Evolutionary conservation across 2,888 invertebrate species (phyloP), one percentile per base, ranked within the genome.

Genomic region (Selenia dentaria): DNA sequence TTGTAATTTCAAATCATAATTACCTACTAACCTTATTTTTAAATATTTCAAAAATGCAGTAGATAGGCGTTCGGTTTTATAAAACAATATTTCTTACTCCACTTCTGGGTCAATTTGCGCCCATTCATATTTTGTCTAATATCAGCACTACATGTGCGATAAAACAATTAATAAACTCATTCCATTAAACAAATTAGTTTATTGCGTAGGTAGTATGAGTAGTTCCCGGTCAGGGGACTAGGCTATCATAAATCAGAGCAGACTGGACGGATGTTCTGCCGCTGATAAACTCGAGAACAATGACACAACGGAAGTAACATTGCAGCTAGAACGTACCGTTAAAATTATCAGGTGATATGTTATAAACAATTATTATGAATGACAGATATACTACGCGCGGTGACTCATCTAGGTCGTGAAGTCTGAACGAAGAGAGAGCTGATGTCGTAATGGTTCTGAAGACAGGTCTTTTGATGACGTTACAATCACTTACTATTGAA

Each of bases 261-360:
- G 33, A 6, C 55, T 33, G 45, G 29, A 39, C 39, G 61, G 59
- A 58, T 43, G 42, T 45, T 49, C 57, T 37, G 67, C 59, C 56
- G 63, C 58, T 61, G 73, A 74, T 74, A 73, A 61, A n/a, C 55
- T 53, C 34, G 22, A 57, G 50, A 67, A 65, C 60, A 69, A 65
- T 63, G 45, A 41, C 43, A 51, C 62, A 70, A 59, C 68, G 70
- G 71, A 71, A 70, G 64, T 67, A 61, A 34, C 35, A 49, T 37
- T 16, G 33, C 37, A 25, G 3, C 22, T 22, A 5, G n/a, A n/a
- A n/a, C 22, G 2, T 22, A 22, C 31, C 38, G 34, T 28, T 35
- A 29, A 28, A 38, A 50, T 52, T 52, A 54, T 51, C 54, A 52
- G 54, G 54, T 57, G 54, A 54, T 44, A 39, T 8, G 39, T 40